These are phyloP conservation scores for Indicator maculatus DNA, from an alignment of 2,113 vertebrate species.

Conservation along the genomic window DNA sequence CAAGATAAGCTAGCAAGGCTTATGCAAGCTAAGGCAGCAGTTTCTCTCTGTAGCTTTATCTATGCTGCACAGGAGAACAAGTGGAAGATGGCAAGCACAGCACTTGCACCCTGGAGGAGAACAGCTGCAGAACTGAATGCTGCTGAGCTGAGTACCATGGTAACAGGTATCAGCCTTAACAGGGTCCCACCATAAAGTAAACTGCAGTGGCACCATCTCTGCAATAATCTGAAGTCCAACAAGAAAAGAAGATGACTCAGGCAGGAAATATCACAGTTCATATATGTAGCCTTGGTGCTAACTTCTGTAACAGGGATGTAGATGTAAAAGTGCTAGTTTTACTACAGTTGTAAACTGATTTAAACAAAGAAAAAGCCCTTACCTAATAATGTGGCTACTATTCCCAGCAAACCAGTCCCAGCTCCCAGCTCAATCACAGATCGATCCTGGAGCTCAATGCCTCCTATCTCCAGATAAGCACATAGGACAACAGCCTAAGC, in stretches of 20 bases:
- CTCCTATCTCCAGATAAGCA: slow-evolving; percentile 87
- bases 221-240: neutral
- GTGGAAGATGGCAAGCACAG: neutral
- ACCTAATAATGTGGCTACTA: slow-evolving; percentile 91
- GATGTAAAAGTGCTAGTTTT: neutral
- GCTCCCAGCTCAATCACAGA: slow-evolving; percentile 90
- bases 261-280: neutral
- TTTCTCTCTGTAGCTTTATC: neutral
- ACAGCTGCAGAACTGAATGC: neutral
- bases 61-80: neutral
- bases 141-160: slow-evolving; percentile 4
- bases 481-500: slow-evolving; percentile 89
- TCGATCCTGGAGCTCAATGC: slow-evolving; percentile 79
- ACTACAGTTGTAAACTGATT: neutral
- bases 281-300: neutral
- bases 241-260: neutral
- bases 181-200: neutral
- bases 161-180: neutral
- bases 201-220: neutral
- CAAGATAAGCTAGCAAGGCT: neutral
- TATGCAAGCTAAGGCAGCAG: neutral
- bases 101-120: neutral
- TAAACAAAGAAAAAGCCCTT: slow-evolving; percentile 41
- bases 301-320: neutral
- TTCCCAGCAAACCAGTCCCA: slow-evolving; percentile 93